Conservation (phyloP, 2,797 vertebrate genomes). For the Eulemur rubriventer region DNA sequence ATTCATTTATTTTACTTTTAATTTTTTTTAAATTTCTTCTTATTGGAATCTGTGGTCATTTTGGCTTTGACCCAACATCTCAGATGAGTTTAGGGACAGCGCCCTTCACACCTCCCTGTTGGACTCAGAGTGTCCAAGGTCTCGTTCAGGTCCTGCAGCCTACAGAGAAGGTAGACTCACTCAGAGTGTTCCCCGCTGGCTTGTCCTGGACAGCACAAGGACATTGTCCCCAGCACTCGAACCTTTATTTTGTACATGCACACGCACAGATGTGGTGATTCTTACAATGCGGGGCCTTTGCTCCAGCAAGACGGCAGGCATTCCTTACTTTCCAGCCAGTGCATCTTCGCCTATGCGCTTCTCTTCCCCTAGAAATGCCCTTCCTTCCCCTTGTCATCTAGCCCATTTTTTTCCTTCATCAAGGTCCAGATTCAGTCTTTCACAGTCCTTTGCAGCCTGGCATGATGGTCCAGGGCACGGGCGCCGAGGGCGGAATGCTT, state of each 20-base stretch:
- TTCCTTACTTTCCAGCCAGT: accelerated
- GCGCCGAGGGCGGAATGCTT: accelerated
- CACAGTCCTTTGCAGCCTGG: too few species aligned
- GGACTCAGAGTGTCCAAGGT: too few species aligned
- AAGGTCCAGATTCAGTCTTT: background rate
- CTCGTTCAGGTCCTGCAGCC: accelerated
- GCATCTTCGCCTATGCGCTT: accelerated
- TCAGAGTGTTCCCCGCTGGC: accelerated
- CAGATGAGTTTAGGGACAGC: background rate
- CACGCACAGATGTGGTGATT: accelerated
- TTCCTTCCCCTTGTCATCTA: background rate
- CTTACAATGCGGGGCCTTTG: accelerated
- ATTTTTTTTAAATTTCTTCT: background rate
- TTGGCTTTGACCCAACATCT: background rate
- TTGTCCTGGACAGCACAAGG: accelerated
- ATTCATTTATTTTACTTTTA: background rate
- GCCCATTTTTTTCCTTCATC: background rate
- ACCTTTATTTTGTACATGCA: accelerated
- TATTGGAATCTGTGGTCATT: background rate
- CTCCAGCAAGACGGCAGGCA: accelerated
- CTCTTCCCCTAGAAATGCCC: accelerated
- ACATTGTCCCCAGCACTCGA: accelerated
- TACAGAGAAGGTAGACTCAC: accelerated
- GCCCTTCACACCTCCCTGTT: too few species aligned
- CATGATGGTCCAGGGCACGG: accelerated